These are phyloP conservation scores for Andrena dorsata DNA, from an alignment of 2,888 invertebrate species.

Conservation along the genomic window DNA sequence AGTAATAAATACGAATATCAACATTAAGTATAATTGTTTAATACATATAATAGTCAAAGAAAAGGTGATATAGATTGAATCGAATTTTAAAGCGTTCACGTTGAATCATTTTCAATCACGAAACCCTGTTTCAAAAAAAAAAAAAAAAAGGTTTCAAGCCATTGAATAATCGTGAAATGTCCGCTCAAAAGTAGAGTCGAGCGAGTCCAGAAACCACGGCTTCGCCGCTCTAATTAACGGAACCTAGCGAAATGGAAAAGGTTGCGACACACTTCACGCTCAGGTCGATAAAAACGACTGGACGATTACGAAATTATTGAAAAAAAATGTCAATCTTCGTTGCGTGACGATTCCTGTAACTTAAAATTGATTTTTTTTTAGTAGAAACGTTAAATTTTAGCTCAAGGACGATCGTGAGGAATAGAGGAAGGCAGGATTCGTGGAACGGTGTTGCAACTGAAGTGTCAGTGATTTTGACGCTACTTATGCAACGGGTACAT, in stretches of 20 bases:
- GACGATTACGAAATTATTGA: not conserved
- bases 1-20: no score
- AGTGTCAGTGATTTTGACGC: not conserved
- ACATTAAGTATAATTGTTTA: no score
- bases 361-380: not conserved
- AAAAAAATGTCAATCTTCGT: not conserved
- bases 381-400: not conserved
- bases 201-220: conserved; percentile 5
- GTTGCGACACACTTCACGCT: not conserved
- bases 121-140: no score
- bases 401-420: not conserved
- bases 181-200: not conserved
- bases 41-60: no score
- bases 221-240: conserved; percentile 27
- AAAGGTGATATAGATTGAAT: no score
- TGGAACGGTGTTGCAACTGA: not conserved
- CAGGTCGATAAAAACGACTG: not conserved
- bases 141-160: no score
- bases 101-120: no score
- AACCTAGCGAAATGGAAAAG: conserved; percentile 25
- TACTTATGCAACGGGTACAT: not conserved
- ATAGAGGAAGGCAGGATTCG: not conserved
- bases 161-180: no score
- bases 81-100: no score
- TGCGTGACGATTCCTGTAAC: not conserved